Percentiles rank a stretch among this genome's conserved stretches.
phyloP scores from a whole-genome alignment of 1,140 invertebrate genomes.

The Bursaphelenchus mucronatus region DNA sequence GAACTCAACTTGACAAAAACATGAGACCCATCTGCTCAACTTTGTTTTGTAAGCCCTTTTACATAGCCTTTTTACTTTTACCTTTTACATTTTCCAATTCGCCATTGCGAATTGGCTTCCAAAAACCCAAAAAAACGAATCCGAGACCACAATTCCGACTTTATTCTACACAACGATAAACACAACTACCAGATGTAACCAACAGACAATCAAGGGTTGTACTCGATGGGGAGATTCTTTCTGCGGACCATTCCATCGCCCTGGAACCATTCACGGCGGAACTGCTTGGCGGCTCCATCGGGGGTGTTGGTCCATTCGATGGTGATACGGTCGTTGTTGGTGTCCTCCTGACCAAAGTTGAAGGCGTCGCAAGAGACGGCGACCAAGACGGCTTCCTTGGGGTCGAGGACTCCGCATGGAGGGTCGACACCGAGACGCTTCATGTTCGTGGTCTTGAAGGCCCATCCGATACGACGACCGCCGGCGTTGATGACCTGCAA shows the following conservation, averaged over 20 bases:
- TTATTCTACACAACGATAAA: conserved; percentile 2
- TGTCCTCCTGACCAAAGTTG: conserved; percentile 40
- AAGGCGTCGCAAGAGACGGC: conserved; percentile 45
- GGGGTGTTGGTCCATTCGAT: conserved; percentile 48
- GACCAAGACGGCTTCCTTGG: conserved; percentile 39
- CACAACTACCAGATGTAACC: neutral
- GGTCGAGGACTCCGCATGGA: conserved; percentile 42
- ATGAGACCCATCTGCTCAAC: too few species aligned
- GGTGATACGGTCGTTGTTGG: conserved; percentile 49
- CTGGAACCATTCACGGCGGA: conserved; percentile 48
- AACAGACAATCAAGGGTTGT: conserved; percentile 32
- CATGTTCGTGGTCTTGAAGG: conserved; percentile 45
- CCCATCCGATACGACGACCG: conserved; percentile 42
- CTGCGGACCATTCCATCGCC: conserved; percentile 48
- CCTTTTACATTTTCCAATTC: too few species aligned
- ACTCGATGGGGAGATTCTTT: conserved; percentile 49
- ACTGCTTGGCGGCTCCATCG: conserved; percentile 39
- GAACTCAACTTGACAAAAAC: too few species aligned
- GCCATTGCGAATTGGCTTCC: too few species aligned
- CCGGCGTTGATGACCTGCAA: conserved; percentile 41
- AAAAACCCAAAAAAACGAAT: too few species aligned
- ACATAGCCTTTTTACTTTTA: too few species aligned
- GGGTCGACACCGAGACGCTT: conserved; percentile 41
- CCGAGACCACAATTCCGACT: too few species aligned
- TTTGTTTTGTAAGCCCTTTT: too few species aligned